Base-by-base conservation (phyloP, 2,888 invertebrate genomes). In the Embidobia sp. region DNA sequence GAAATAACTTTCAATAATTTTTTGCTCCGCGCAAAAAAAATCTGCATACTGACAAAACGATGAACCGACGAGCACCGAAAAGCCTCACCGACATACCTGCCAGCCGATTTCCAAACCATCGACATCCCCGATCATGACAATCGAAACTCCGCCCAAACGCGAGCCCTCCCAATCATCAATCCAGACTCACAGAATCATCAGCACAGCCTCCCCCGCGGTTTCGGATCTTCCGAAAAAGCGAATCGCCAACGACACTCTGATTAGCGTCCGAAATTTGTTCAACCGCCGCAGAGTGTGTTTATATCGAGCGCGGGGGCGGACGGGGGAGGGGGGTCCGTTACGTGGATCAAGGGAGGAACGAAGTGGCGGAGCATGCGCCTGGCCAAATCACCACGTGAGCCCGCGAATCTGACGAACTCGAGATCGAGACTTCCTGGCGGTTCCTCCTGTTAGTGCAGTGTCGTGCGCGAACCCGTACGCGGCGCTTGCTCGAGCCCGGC, bases 381-480 rank as follows among this genome's bases (percentile, higher is more conserved):
- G 51, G 59, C 29, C 80, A 83, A 85, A 85, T 85, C 82, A 85
- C 85, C 88, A 88, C 88, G 88, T 88, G 87, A 88, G 87, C 84
- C 85, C 85, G 86, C 86, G 86, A 87, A 87, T 84, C 83, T 82
- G 76, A 73, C 82, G 80, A 82, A 83, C 84, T 84, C 81, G 82
- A 81, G 81, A 82, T 83, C 81, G 77, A 82, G 86, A 83, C 82
- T 83, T 85, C 82, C 85, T 82, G 84, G 79, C 77, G 31, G 37
- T 67, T 72, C 40, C 55, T 59, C 53, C 72, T 33, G 64, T 67
- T 55, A 79, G 80, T 84, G 85, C 86, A 88, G 88, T 88, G 83
- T 85, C 85, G 86, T 85, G 87, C 88, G 88, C 86, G 88, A 83
- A 82, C 83, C 77, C 85, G 84, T 83, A 83, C 85, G 87, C 86